A percentile compares a stretch with the other conserved stretches of the same genome.
phyloP scores from a whole-genome alignment of 2,888 invertebrate genomes.

The Polydrusus cervinus region DNA sequence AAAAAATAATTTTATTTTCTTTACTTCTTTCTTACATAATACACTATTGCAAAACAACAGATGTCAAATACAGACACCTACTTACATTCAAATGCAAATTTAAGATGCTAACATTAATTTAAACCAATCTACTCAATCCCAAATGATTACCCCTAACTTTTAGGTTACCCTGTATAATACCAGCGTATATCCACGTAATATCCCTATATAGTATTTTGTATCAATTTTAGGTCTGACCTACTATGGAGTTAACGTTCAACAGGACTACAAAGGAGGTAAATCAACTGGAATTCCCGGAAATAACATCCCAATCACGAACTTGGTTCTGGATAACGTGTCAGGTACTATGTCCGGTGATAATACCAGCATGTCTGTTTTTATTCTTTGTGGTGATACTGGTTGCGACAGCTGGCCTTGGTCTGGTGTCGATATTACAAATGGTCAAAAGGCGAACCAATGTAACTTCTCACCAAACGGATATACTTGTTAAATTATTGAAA shows the following conservation, averaged over 20 bases:
- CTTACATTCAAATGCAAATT: too few relatives aligned
- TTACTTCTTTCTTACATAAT: too few relatives aligned
- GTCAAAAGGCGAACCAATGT: slow-evolving; percentile 36
- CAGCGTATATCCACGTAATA: too few relatives aligned
- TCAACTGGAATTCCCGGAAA: slow-evolving; percentile 49
- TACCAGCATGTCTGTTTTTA: slow-evolving; percentile 45
- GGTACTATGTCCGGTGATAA: slow-evolving; percentile 44
- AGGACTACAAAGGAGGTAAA: slow-evolving; percentile 55
- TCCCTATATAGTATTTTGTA: too few relatives aligned
- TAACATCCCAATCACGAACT: slow-evolving; percentile 55
- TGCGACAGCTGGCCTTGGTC: slow-evolving; percentile 57
- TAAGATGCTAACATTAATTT: too few relatives aligned
- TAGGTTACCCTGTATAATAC: too few relatives aligned
- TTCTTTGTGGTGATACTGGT: slow-evolving; percentile 53
- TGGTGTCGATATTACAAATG: slow-evolving; percentile 48
- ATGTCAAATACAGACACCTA: too few relatives aligned
- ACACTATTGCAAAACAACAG: too few relatives aligned
- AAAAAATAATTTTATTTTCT: too few relatives aligned
- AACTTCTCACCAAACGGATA: slow-evolving; percentile 52
- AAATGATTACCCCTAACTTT: too few relatives aligned
- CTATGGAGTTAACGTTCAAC: slow-evolving; percentile 57
- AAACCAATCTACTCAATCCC: too few relatives aligned
- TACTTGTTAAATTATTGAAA: slow-evolving; percentile 34
- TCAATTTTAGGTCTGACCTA: slow-evolving; percentile 51
- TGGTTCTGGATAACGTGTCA: slow-evolving; percentile 43